Percentiles rank a stretch among this genome's conserved stretches.
phyloP scores from a whole-genome alignment of 2,888 invertebrate genomes.

The Agriopis marginaria region DNA sequence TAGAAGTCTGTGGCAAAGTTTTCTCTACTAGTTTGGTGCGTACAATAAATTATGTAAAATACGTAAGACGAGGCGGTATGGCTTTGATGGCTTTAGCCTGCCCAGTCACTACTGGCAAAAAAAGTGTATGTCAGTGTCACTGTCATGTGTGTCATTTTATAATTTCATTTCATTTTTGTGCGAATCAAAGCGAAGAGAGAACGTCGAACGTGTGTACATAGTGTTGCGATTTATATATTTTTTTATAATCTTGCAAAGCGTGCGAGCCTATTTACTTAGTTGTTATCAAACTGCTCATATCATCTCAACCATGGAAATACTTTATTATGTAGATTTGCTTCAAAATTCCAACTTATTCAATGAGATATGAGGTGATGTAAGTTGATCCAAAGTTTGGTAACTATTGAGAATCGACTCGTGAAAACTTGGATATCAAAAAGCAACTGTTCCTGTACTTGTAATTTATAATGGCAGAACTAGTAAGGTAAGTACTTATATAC shows the following conservation, averaged over 20 bases:
- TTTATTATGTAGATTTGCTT: background rate
- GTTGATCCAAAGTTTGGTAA: conserved; percentile 38
- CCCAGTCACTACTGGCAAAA: too few relatives aligned
- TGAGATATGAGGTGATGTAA: conserved; percentile 45
- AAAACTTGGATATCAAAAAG: background rate
- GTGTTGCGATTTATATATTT: background rate
- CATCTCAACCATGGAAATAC: background rate
- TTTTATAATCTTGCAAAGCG: background rate
- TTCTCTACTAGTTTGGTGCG: too few relatives aligned
- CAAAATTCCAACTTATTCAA: background rate
- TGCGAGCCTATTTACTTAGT: background rate
- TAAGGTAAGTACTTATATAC: conserved; percentile 46
- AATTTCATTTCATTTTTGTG: background rate
- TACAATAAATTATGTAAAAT: too few relatives aligned
- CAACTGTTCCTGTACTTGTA: conserved; percentile 6
- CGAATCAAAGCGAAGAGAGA: background rate
- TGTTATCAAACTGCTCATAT: background rate
- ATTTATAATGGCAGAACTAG: conserved; percentile 50
- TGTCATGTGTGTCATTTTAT: background rate
- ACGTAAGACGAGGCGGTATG: too few relatives aligned
- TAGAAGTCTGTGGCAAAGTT: too few relatives aligned
- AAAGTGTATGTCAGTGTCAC: too few relatives aligned
- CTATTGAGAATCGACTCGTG: background rate
- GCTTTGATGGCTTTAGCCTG: too few relatives aligned
- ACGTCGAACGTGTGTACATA: background rate